These are phyloP conservation scores for Sebastes taczanowskii DNA, from an alignment of 2,797 vertebrate species.

Conservation along the genomic window DNA sequence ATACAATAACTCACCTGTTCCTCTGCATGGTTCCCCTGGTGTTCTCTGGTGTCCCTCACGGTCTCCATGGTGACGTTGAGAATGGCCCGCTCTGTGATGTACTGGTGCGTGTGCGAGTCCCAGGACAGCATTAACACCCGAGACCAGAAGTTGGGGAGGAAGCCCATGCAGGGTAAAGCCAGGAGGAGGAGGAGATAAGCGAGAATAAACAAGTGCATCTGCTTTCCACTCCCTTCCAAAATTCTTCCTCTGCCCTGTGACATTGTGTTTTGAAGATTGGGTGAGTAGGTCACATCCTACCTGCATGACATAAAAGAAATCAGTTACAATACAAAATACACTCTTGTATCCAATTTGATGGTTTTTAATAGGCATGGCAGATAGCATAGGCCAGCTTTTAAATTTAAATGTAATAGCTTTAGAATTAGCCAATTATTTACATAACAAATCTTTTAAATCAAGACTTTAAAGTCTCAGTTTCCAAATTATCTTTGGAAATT, in stretches of 20 bases:
- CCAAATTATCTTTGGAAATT: too few relatives aligned
- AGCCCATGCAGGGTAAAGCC: constrained; percentile 72
- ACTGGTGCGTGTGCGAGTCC: constrained; percentile 88
- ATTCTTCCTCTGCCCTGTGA: constrained; percentile 27
- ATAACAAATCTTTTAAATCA: not conserved
- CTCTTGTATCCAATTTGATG: not conserved
- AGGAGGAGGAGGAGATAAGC: constrained; percentile 71
- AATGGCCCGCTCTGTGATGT: constrained; percentile 86
- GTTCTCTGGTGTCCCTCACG: constrained; percentile 63
- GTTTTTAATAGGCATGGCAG: not conserved
- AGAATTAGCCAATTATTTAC: not conserved
- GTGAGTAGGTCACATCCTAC: constrained; percentile 31
- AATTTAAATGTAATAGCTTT: not conserved
- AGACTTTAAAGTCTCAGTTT: not conserved
- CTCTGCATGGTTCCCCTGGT: constrained; percentile 28
- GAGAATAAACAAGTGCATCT: constrained; percentile 31
- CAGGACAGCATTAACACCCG: constrained; percentile 83
- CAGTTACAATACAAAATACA: not conserved
- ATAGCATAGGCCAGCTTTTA: not conserved
- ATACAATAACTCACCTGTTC: constrained; percentile 66
- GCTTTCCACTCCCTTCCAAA: constrained; percentile 1
- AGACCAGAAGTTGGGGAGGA: constrained; percentile 91
- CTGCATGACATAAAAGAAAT: constrained; percentile 10
- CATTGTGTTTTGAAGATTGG: constrained; percentile 34
- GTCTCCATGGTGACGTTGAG: constrained; percentile 87